Evolutionary conservation across 2,888 invertebrate species (phyloP).

Genomic region (Troides helena): DNA sequence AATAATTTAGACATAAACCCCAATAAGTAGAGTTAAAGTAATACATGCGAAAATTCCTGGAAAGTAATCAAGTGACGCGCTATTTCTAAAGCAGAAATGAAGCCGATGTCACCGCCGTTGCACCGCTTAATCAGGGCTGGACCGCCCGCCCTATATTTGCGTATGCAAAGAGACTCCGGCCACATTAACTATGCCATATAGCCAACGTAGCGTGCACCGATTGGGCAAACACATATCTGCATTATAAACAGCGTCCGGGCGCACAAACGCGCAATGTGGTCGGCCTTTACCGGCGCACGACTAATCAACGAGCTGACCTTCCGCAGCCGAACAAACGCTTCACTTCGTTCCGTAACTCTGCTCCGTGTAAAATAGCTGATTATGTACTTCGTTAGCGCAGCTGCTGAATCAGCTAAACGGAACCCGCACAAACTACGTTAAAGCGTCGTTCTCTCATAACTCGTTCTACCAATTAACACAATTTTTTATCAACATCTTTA

Average conservation of each 20-base stretch:
- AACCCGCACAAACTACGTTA: neutral
- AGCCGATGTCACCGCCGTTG: conserved; percentile 64
- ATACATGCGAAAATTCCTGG: conserved; percentile 42
- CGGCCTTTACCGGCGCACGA: conserved; percentile 75
- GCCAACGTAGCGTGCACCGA: conserved; percentile 79
- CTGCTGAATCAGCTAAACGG: conserved; percentile 21
- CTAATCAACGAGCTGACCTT: conserved; percentile 79
- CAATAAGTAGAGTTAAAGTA: conserved; percentile 10
- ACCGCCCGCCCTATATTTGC: conserved; percentile 79
- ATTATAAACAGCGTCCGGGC: conserved; percentile 79
- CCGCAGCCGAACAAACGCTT: conserved; percentile 68
- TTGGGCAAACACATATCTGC: conserved; percentile 81
- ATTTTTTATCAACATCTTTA: conserved; percentile 1
- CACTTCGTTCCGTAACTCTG: conserved; percentile 47
- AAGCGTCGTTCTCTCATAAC: neutral
- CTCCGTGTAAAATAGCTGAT: conserved; percentile 40
- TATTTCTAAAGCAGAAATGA: conserved; percentile 64
- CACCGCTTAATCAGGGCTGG: conserved; percentile 78
- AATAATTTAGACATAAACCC: neutral
- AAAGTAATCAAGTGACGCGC: conserved; percentile 65
- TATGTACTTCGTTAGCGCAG: conserved; percentile 31
- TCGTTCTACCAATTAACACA: neutral
- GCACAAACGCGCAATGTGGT: conserved; percentile 79
- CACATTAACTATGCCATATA: conserved; percentile 81
- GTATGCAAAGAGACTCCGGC: conserved; percentile 80